Base-by-base conservation (phyloP, 2,888 invertebrate genomes). In the Athalia cordata region DNA sequence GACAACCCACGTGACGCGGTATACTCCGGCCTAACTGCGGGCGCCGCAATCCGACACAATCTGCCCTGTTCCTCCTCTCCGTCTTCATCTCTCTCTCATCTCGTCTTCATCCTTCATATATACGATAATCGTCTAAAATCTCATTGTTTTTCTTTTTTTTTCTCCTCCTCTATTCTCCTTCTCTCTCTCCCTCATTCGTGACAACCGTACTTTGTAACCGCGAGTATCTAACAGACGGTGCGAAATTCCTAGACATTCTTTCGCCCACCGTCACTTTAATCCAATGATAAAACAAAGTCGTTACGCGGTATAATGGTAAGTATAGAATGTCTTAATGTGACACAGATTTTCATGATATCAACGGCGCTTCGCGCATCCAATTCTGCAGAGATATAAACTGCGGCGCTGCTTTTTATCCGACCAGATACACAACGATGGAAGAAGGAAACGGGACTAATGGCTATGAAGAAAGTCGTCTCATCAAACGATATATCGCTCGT, bases 41-140 rank as follows among this genome's bases (percentile, higher is more conserved):
- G 72, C 59, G 72, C 72, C 72, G 72, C 72, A 72, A 72, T 72
- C 72, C 72, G 72, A 72, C 72, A 72, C 72, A 72, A 72, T 72
- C 72, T 57, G 72, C 49, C 64, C 76, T 66, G 15, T 77, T 59
- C 77, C 77, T 77, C 78, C 64, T 70, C 75, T 62, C 55, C 65
- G 47, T 76, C 59, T 74, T 72, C 64, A 43, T 67, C 80, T 59
- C 78, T 80, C 77, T 78, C 79, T 78, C 64, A 29, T 77, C 75
- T 78, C 74, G 78, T 79, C 57, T 59, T n/a, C 49, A 13, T 45
- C 9, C 3, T 11, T 29, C 29, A 29, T 29, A 29, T 29, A 29
- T 29, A 29, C 29, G 29, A 29, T 29, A 29, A 29, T 29, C 29
- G 29, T 29, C 29, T 2, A 2, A 29, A 0, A 2, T 29, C 29